Evolutionary conservation across 2,888 invertebrate species (phyloP).

Genomic region (Malthinus seriepunctatus): DNA sequence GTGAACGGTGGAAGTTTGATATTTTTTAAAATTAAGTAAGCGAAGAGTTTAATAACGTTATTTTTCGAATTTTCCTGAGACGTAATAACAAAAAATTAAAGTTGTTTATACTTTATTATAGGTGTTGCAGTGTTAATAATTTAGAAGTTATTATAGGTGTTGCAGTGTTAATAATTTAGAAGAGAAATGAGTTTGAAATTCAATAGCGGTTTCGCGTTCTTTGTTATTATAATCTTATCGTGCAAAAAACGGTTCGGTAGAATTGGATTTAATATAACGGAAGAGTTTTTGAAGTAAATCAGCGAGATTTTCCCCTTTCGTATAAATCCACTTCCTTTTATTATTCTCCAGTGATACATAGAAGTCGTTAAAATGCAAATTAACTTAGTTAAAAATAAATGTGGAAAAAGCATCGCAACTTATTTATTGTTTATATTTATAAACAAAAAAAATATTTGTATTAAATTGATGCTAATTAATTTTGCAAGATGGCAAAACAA

Average conservation of each 20-base stretch:
- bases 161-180: slow-evolving; percentile 7
- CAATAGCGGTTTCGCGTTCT: slow-evolving; percentile 1
- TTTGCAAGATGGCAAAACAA: not conserved
- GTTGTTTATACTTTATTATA: not conserved
- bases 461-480: not conserved
- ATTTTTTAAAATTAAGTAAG: too few species aligned
- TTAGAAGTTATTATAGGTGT: not conserved
- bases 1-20: too few species aligned
- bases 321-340: slow-evolving; percentile 30
- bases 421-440: slow-evolving; percentile 10
- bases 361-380: slow-evolving; percentile 29
- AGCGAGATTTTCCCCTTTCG: slow-evolving; percentile 23
- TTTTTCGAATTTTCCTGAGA: not conserved
- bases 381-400: slow-evolving; percentile 25
- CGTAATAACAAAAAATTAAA: not conserved
- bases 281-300: slow-evolving; percentile 26
- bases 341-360: slow-evolving; percentile 29
- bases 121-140: slow-evolving; percentile 2
- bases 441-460: not conserved
- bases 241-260: slow-evolving; percentile 13
- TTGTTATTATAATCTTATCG: slow-evolving; percentile 16
- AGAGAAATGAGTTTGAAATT: slow-evolving; percentile 13
- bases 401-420: slow-evolving; percentile 21
- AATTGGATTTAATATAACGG: slow-evolving; percentile 22
- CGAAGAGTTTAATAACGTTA: not conserved